Conservation (phyloP, 2,797 vertebrate species). For the Pseudochirops corinnae region DNA sequence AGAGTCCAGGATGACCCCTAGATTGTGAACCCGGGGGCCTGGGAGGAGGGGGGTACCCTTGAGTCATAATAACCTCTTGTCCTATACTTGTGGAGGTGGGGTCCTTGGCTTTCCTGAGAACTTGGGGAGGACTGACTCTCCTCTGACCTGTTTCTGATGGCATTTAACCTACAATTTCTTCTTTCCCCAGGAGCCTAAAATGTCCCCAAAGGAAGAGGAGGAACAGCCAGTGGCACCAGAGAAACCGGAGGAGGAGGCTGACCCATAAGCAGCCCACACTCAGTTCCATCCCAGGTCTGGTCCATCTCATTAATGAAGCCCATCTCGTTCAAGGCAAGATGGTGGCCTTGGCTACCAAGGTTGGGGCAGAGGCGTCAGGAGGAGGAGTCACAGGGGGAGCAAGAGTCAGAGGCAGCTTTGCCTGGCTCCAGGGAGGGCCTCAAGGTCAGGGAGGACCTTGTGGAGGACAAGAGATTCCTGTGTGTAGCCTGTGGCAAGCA, state of each 20-base stretch:
- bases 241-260: not conserved
- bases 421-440: not conserved
- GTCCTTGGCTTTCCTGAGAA: not conserved
- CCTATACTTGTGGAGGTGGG: not conserved
- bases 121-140: conserved; percentile 74
- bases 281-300: not conserved
- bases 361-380: not conserved
- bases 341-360: not conserved
- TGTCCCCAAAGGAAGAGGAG: not conserved
- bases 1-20: too few species aligned
- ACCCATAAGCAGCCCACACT: not conserved
- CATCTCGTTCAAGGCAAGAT: conserved; percentile 57
- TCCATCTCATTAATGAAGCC: conserved; percentile 75
- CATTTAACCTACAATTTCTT: not conserved
- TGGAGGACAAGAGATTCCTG: conserved; percentile 75
- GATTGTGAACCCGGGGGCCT: not conserved
- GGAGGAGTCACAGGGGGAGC: not conserved
- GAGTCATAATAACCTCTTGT: too few species aligned
- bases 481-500: conserved; percentile 63
- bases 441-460: conserved; percentile 69
- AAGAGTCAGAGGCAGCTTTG: accelerated
- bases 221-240: not conserved
- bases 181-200: not conserved
- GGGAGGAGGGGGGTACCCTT: too few species aligned
- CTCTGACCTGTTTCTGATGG: conserved; percentile 64